Conservation (phyloP, 1,140 invertebrate species). For the Nylanderia fulva region DNA sequence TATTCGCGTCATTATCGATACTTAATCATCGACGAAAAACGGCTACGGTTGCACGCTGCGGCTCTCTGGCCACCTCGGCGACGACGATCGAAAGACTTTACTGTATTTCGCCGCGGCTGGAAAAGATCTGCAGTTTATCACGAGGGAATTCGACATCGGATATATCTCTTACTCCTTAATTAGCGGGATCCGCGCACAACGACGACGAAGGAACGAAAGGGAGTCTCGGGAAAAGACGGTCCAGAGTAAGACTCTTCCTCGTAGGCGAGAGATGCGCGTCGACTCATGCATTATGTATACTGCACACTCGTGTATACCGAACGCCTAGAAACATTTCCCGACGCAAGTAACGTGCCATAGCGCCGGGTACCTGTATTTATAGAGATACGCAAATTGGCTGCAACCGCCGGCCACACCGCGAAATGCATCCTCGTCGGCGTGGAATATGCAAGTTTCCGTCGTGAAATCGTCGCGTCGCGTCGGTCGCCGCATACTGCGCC, state of each 20-base stretch:
- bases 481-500: conserved; percentile 15
- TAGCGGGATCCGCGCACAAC: conserved; percentile 26
- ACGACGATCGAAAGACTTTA: conserved; percentile 2
- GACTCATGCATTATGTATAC: conserved; percentile 80
- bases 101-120: conserved; percentile 8
- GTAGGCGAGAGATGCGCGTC: conserved; percentile 51
- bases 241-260: conserved; percentile 33
- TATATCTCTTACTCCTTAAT: conserved; percentile 37
- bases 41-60: not conserved
- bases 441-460: conserved; percentile 49
- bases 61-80: conserved; percentile 24
- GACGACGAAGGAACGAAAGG: not conserved
- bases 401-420: conserved; percentile 59
- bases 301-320: conserved; percentile 59
- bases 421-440: conserved; percentile 38
- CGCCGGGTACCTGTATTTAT: conserved; percentile 71
- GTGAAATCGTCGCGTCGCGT: conserved; percentile 49
- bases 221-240: conserved; percentile 32
- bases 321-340: conserved; percentile 78
- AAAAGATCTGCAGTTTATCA: conserved; percentile 24
- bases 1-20: conserved; percentile 68
- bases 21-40: conserved; percentile 66
- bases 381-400: conserved; percentile 75
- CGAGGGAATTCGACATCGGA: conserved; percentile 8
- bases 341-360: conserved; percentile 40